phyloP scores from a whole-genome alignment of 2,888 invertebrate genomes.

The Glyphotaelius pellucidus region DNA sequence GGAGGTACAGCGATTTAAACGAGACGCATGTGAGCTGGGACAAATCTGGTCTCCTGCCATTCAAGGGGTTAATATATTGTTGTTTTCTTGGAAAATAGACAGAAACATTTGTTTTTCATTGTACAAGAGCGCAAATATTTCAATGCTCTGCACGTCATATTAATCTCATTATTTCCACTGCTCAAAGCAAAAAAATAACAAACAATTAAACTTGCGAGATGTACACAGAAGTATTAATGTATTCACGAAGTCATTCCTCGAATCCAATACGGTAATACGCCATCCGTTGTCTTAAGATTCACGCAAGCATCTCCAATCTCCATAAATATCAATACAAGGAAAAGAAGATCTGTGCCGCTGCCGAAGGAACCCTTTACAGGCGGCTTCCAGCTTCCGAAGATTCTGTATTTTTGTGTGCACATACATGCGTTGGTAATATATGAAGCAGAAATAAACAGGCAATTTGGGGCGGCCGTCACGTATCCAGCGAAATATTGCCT shows the following conservation, averaged over 20 bases:
- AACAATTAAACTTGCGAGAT: not conserved
- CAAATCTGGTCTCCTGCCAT: too few relatives aligned
- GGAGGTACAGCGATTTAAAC: too few relatives aligned
- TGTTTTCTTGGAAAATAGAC: too few relatives aligned
- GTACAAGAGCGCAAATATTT: not conserved
- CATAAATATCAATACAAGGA: slow-evolving; percentile 59
- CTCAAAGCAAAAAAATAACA: not conserved
- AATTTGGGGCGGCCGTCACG: slow-evolving; percentile 77
- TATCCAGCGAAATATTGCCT: slow-evolving; percentile 76
- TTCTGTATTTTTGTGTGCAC: slow-evolving; percentile 57
- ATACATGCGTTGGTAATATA: slow-evolving; percentile 72
- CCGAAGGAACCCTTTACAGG: slow-evolving; percentile 26
- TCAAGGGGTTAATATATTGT: too few relatives aligned
- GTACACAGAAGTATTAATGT: not conserved
- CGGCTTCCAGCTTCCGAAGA: slow-evolving; percentile 41
- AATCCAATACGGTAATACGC: slow-evolving; percentile 38
- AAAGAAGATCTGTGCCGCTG: slow-evolving; percentile 14
- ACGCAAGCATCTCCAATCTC: slow-evolving; percentile 55
- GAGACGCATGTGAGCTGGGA: too few relatives aligned
- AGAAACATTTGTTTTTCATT: not conserved
- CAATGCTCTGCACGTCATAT: not conserved
- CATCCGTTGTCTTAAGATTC: slow-evolving; percentile 46
- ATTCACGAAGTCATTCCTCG: slow-evolving; percentile 17
- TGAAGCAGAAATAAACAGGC: slow-evolving; percentile 80
- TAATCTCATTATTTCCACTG: not conserved